Percentiles rank a stretch among this genome's conserved stretches.
phyloP scores from a whole-genome alignment of 2,113 vertebrate genomes.

The Seriola dumerili region DNA sequence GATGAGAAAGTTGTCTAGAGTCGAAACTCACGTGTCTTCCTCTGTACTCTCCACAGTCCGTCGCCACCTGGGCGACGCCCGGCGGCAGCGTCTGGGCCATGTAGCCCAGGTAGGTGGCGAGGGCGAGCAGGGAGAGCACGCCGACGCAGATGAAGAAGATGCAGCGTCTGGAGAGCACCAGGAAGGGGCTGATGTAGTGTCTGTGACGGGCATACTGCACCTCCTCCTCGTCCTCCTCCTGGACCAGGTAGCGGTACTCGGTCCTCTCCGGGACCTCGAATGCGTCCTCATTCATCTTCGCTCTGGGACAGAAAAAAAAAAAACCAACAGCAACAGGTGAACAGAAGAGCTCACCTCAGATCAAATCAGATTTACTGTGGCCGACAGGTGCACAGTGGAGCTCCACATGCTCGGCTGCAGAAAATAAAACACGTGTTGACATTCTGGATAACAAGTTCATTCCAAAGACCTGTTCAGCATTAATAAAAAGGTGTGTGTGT shows the following conservation, averaged over 20 bases:
- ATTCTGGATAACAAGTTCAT: too few species aligned
- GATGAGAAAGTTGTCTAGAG: neutral
- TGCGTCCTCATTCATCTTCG: slow-evolving; percentile 82
- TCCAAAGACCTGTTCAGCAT: too few species aligned
- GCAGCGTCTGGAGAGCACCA: slow-evolving; percentile 79
- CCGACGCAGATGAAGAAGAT: slow-evolving; percentile 74
- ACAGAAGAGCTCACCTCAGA: too few species aligned
- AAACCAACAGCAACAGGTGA: too few species aligned
- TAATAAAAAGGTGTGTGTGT: too few species aligned
- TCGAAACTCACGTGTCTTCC: slow-evolving; percentile 71
- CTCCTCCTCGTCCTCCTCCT: slow-evolving; percentile 81
- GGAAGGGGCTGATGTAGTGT: slow-evolving; percentile 78
- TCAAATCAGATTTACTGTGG: too few species aligned
- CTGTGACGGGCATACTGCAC: slow-evolving; percentile 77
- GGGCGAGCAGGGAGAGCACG: slow-evolving; percentile 70
- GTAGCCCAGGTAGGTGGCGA: slow-evolving; percentile 83
- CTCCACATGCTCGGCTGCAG: too few species aligned
- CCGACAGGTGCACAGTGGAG: too few species aligned
- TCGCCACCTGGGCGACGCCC: slow-evolving; percentile 65
- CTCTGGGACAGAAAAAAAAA: slow-evolving; percentile 31
- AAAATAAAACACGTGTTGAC: too few species aligned
- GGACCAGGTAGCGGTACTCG: slow-evolving; percentile 86
- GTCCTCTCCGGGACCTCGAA: slow-evolving; percentile 79
- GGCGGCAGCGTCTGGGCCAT: slow-evolving; percentile 79
- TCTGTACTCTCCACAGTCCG: slow-evolving; percentile 67